Evolutionary conservation across 2,888 invertebrate genomes (phyloP).

Genomic region (Notodonta dromedarius): DNA sequence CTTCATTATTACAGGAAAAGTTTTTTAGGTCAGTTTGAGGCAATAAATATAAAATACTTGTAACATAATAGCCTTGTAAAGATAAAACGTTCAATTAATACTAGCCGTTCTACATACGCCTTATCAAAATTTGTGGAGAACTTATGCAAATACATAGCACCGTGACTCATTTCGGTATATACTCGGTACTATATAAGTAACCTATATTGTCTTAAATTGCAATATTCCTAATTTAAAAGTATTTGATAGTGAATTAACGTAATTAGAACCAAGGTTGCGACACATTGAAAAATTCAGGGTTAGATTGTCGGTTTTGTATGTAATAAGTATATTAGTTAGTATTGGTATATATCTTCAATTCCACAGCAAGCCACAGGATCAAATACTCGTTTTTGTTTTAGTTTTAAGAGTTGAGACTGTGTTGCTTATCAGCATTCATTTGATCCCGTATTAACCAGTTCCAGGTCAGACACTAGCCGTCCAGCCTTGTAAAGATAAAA

Average conservation of each 20-base stretch:
- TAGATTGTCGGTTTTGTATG: no score
- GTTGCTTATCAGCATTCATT: no score
- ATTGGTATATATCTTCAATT: no score
- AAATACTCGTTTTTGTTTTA: no score
- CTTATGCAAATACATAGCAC: conserved; percentile 1
- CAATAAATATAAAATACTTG: conserved; percentile 1
- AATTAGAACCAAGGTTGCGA: no score
- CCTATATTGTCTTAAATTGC: neutral
- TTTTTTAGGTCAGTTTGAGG: neutral
- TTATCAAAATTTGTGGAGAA: conserved; percentile 2
- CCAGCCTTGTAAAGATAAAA: conserved; percentile 9
- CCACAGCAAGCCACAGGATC: no score
- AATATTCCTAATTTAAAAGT: neutral
- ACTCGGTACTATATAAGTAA: neutral
- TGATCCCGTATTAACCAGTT: neutral
- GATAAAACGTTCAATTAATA: neutral
- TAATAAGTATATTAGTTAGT: no score
- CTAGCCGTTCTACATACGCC: neutral
- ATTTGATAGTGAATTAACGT: neutral
- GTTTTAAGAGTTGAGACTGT: no score
- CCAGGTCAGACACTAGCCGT: neutral
- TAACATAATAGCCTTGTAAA: conserved; percentile 2
- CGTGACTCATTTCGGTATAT: neutral
- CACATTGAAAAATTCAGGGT: no score
- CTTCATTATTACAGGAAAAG: neutral